Evolutionary conservation across 2,113 vertebrate species (phyloP).

Genomic region (Merops nubicus): DNA sequence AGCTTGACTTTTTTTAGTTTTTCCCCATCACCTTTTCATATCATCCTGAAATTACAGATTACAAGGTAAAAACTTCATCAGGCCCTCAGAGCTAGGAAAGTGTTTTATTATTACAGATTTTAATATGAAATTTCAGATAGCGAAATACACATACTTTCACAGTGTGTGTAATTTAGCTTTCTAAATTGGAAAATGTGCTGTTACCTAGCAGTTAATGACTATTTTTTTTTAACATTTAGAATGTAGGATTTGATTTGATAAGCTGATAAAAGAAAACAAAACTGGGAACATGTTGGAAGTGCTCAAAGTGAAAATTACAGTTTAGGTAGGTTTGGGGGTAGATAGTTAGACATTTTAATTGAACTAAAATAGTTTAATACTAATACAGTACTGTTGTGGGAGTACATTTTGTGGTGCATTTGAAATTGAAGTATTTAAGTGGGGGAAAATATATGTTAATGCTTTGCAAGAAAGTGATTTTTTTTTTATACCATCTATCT

Average conservation of each 20-base stretch:
- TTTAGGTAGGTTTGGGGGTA: constrained; percentile 75
- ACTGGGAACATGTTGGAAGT: constrained; percentile 66
- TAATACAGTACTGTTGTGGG: constrained; percentile 76
- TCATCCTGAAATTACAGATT: background rate
- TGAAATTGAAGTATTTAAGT: constrained; percentile 71
- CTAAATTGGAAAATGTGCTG: constrained; percentile 78
- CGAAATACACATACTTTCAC: constrained; percentile 40
- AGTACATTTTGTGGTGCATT: constrained; percentile 72
- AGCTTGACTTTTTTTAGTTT: background rate
- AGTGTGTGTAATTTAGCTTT: constrained; percentile 46
- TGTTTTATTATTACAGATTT: constrained; percentile 52
- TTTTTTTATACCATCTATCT: constrained; percentile 18
- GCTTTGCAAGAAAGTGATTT: constrained; percentile 67
- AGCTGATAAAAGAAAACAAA: constrained; percentile 76
- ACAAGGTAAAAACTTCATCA: background rate
- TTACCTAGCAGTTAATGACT: constrained; percentile 78
- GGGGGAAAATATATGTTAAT: constrained; percentile 73
- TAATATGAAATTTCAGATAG: constrained; percentile 59
- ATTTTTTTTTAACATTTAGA: constrained; percentile 73
- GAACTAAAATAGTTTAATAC: constrained; percentile 77
- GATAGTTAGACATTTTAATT: constrained; percentile 82
- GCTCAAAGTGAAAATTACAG: constrained; percentile 77
- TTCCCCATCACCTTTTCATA: background rate
- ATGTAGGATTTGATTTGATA: constrained; percentile 73
- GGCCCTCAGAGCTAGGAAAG: background rate